A percentile compares a stretch with the other conserved stretches of the same genome.
phyloP scores from a whole-genome alignment of 2,113 vertebrate species.

The Malurus elegans region DNA sequence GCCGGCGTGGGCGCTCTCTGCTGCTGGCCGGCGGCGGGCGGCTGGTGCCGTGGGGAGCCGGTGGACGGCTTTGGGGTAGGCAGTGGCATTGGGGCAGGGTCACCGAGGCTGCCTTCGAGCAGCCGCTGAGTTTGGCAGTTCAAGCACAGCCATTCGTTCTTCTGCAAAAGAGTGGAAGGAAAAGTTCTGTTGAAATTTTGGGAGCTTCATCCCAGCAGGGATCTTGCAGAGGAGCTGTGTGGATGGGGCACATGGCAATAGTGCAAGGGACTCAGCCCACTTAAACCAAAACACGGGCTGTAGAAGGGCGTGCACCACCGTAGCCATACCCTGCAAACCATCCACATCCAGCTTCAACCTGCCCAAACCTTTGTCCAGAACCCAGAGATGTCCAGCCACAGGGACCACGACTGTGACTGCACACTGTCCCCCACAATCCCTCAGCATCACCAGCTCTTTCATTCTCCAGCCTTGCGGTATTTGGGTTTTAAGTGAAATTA shows the following conservation, averaged over 20 bases:
- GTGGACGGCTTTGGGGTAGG: slow-evolving; percentile 80
- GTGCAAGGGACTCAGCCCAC: background rate
- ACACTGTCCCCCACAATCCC: background rate
- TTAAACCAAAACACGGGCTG: background rate
- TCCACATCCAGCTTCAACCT: background rate
- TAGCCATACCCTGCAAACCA: background rate
- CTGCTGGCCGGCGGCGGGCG: slow-evolving; percentile 39
- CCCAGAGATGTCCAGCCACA: background rate
- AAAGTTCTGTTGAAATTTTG: background rate
- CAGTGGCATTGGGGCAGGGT: slow-evolving; percentile 77
- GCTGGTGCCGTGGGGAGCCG: slow-evolving; percentile 76
- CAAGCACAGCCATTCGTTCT: slow-evolving; percentile 98
- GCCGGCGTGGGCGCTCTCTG: slow-evolving; percentile 47
- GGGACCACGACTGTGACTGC: background rate
- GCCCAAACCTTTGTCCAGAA: background rate
- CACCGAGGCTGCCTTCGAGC: slow-evolving; percentile 90
- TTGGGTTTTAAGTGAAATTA: background rate
- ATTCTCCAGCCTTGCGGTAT: background rate
- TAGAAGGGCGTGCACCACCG: rapidly evolving
- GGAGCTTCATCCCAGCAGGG: background rate
- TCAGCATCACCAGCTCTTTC: background rate
- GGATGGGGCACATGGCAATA: background rate
- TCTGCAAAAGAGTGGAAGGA: slow-evolving; percentile 81
- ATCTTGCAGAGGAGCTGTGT: background rate
- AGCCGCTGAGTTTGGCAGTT: slow-evolving; percentile 98